Evolutionary conservation across 2,888 invertebrate species (phyloP).

Genomic region (Charanyca ferruginea): DNA sequence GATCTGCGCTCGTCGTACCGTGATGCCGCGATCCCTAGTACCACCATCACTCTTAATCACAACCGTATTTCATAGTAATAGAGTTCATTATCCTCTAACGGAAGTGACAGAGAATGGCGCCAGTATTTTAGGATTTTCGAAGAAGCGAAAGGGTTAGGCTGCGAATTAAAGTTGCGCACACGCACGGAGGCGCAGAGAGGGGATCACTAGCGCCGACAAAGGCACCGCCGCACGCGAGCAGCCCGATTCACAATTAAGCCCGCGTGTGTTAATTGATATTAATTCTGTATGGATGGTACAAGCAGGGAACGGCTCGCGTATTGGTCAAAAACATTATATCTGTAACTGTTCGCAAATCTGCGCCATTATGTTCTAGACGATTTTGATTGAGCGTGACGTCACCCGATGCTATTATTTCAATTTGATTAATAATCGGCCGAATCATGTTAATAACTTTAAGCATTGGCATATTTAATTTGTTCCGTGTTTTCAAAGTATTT

Average conservation of each 20-base stretch:
- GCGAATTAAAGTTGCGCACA: constrained; percentile 82
- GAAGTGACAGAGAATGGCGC: constrained; percentile 77
- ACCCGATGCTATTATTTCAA: constrained; percentile 43
- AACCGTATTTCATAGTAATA: constrained; percentile 72
- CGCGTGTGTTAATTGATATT: constrained; percentile 91
- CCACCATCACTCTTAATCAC: constrained; percentile 67
- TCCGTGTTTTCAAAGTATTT: neutral
- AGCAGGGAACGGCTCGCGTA: constrained; percentile 65
- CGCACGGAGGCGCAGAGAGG: constrained; percentile 70
- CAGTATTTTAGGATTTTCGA: constrained; percentile 90
- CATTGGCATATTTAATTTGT: neutral
- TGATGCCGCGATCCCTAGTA: constrained; percentile 85
- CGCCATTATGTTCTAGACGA: constrained; percentile 50
- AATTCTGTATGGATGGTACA: constrained; percentile 86
- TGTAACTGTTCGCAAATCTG: constrained; percentile 51
- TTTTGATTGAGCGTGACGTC: constrained; percentile 60
- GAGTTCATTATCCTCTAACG: constrained; percentile 74
- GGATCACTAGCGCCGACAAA: constrained; percentile 86
- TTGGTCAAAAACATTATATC: constrained; percentile 49
- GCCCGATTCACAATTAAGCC: constrained; percentile 90
- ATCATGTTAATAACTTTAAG: constrained; percentile 8
- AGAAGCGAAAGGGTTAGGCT: constrained; percentile 81
- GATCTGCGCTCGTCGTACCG: constrained; percentile 88
- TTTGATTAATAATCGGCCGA: constrained; percentile 27
- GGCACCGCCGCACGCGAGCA: constrained; percentile 89